These are phyloP conservation scores for Salticus scenicus DNA, from an alignment of 2,888 invertebrate species.

Conservation along the genomic window DNA sequence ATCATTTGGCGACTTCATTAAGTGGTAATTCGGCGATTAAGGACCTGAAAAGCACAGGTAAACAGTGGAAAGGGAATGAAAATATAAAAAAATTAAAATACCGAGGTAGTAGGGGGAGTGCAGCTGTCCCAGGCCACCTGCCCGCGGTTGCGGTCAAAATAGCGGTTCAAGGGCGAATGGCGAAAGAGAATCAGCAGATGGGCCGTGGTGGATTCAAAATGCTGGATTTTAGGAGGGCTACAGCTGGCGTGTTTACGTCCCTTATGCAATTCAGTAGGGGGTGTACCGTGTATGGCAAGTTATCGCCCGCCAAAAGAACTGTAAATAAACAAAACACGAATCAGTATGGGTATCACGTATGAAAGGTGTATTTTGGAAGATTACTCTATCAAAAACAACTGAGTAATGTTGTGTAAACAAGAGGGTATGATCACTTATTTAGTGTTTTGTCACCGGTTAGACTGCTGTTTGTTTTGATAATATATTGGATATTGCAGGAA, in stretches of 20 bases:
- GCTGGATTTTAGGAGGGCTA: constrained; percentile 35
- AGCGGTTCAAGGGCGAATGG: constrained; percentile 69
- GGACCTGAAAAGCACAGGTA: constrained; percentile 58
- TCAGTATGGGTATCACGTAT: background rate
- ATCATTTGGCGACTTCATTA: constrained; percentile 68
- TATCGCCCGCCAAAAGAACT: background rate
- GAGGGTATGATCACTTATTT: no score
- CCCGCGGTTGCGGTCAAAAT: constrained; percentile 55
- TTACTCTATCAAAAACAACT: background rate
- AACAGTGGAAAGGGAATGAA: constrained; percentile 29
- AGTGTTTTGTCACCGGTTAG: no score
- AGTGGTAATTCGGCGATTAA: constrained; percentile 68
- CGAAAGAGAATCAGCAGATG: constrained; percentile 68
- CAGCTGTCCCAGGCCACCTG: constrained; percentile 57
- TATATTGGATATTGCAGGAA: no score
- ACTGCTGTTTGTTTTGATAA: no score
- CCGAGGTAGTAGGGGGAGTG: background rate
- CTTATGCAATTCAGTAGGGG: background rate
- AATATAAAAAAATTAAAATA: background rate
- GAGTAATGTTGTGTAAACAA: no score
- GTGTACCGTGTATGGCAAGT: background rate
- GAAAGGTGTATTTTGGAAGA: background rate
- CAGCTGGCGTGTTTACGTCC: constrained; percentile 54
- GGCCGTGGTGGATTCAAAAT: constrained; percentile 44
- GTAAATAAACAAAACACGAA: background rate